Evolutionary conservation across 1,140 invertebrate species (phyloP).

Genomic region (Drosophila sturtevanti): DNA sequence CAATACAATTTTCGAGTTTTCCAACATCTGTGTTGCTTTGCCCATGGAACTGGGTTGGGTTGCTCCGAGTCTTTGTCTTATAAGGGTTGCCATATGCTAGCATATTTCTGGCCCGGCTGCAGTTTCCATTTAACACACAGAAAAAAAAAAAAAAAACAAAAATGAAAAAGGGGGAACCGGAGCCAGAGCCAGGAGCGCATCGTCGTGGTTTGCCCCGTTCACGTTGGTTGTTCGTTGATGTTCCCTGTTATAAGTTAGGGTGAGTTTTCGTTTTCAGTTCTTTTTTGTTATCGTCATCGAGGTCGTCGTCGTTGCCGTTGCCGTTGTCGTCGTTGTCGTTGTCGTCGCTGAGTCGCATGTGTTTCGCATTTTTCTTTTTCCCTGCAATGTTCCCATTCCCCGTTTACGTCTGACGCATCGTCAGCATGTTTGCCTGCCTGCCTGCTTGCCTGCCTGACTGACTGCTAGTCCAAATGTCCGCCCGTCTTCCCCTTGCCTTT

Average conservation of each 20-base stretch:
- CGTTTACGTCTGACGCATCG: constrained; percentile 10
- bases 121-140: constrained; percentile 24
- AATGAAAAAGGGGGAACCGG: constrained; percentile 45
- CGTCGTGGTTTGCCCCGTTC: constrained; percentile 5
- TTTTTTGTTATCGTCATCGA: constrained; percentile 68
- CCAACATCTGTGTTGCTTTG: constrained; percentile 46
- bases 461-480: constrained; percentile 22
- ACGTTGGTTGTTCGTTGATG: neutral
- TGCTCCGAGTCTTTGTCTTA: constrained; percentile 48
- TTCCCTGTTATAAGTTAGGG: too few species aligned
- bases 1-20: constrained; percentile 18
- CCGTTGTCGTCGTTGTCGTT: constrained; percentile 36
- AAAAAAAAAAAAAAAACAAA: too few species aligned
- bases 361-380: constrained; percentile 75
- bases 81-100: constrained; percentile 78
- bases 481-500: constrained; percentile 17
- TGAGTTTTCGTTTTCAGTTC: constrained; percentile 65
- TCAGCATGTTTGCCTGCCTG: constrained; percentile 37
- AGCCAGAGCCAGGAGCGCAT: constrained; percentile 20
- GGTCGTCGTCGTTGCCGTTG: constrained; percentile 55
- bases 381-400: constrained; percentile 14
- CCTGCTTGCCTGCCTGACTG: constrained; percentile 18
- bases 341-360: constrained; percentile 65
- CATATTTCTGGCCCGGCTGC: constrained; percentile 55
- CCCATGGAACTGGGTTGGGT: constrained; percentile 22